phyloP scores from a whole-genome alignment of 2,797 vertebrate species.

The Saxicola maurus region DNA sequence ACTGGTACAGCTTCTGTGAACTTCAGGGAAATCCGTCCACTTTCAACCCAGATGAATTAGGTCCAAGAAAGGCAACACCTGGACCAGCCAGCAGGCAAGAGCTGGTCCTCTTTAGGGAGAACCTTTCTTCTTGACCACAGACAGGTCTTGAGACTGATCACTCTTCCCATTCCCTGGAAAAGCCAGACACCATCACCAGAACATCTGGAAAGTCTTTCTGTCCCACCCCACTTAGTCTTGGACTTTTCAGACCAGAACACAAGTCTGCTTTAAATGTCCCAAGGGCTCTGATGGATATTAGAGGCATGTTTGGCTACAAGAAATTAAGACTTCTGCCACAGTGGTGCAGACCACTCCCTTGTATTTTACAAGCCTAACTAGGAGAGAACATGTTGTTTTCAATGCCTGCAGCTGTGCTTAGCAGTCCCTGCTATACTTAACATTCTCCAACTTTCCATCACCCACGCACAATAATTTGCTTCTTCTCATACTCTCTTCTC shows the following conservation, averaged over 20 bases:
- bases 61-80: background rate
- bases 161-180: background rate
- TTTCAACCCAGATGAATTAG: background rate
- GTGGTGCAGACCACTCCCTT: background rate
- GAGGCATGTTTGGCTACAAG: background rate
- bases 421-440: background rate
- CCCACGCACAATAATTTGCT: background rate
- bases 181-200: background rate
- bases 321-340: background rate
- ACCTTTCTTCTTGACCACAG: background rate
- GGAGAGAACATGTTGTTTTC: background rate
- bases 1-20: background rate
- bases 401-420: slow-evolving; percentile 8
- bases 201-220: background rate
- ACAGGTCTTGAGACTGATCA: background rate
- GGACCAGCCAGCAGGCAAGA: background rate
- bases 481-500: background rate
- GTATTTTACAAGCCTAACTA: slow-evolving; percentile 19
- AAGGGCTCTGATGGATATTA: background rate
- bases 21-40: background rate
- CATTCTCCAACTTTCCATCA: background rate
- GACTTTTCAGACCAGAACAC: background rate
- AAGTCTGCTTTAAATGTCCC: background rate
- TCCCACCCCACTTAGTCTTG: background rate
- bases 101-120: background rate